Evolutionary conservation across 2,888 invertebrate species (phyloP).

Genomic region (Halocaridina rubra): DNA sequence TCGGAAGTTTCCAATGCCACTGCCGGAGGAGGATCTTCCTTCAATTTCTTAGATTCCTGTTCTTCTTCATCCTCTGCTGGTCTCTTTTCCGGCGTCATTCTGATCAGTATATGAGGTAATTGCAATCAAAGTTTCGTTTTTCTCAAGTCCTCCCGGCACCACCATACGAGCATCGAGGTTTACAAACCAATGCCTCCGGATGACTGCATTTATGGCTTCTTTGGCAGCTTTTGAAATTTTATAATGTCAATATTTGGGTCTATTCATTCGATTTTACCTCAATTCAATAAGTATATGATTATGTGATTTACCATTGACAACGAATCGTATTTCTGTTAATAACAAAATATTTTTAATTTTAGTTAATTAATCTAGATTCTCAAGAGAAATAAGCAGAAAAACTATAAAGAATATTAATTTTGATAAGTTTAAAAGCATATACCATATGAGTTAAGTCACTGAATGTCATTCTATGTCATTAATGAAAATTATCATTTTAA

Average conservation of each 20-base stretch:
- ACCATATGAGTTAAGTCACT: not conserved
- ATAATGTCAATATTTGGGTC: not conserved
- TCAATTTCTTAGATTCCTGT: slow-evolving; percentile 48
- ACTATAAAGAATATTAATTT: too few species aligned
- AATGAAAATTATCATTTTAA: not conserved
- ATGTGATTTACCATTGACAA: not conserved
- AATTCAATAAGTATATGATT: not conserved
- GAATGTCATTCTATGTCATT: not conserved
- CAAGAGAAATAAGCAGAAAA: too few species aligned
- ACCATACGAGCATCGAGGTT: slow-evolving; percentile 23
- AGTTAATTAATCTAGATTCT: too few species aligned
- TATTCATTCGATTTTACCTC: too few species aligned
- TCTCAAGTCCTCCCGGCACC: slow-evolving; percentile 29
- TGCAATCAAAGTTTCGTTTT: not conserved
- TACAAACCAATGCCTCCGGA: slow-evolving; percentile 8
- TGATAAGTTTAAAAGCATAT: too few species aligned
- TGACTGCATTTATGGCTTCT: slow-evolving; percentile 13
- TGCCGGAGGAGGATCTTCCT: slow-evolving; percentile 27
- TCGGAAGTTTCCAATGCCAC: not conserved
- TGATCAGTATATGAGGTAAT: not conserved
- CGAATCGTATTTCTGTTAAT: too few species aligned
- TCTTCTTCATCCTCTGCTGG: slow-evolving; percentile 49
- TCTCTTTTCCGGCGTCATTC: slow-evolving; percentile 54
- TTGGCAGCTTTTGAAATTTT: not conserved
- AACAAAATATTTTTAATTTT: too few species aligned